Conservation (phyloP, 1,140 invertebrate species). For the Pseudomyrmex concolor region DNA sequence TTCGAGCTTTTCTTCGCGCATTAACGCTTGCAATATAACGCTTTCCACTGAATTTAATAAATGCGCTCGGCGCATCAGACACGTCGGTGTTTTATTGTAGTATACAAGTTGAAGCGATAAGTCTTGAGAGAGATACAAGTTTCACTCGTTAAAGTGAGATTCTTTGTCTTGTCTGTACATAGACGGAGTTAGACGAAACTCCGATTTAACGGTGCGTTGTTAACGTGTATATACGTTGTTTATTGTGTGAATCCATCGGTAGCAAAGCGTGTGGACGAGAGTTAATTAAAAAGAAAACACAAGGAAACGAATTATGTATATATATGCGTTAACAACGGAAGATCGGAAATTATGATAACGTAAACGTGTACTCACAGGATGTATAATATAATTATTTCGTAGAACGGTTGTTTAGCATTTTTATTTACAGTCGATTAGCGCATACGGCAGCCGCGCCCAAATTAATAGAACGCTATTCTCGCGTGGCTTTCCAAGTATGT, state of each 20-base stretch:
- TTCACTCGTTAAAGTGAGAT: conserved; percentile 71
- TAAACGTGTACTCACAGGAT: conserved; percentile 5
- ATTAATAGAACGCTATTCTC: conserved; percentile 22
- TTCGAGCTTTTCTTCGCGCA: neutral
- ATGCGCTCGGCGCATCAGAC: conserved; percentile 26
- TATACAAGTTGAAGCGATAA: conserved; percentile 53
- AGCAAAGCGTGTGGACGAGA: conserved; percentile 2
- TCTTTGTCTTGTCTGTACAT: conserved; percentile 15
- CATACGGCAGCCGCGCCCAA: conserved; percentile 39
- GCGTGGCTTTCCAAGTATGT: neutral
- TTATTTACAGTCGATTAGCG: conserved; percentile 50
- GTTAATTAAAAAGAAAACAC: conserved; percentile 30
- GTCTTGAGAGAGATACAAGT: conserved; percentile 62
- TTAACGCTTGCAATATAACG: conserved; percentile 57
- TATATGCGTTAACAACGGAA: conserved; percentile 31
- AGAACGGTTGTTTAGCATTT: conserved; percentile 37
- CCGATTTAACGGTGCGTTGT: conserved; percentile 42
- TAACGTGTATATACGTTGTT: neutral
- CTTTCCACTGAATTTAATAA: conserved; percentile 66
- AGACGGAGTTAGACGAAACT: conserved; percentile 31
- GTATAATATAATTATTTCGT: conserved; percentile 37
- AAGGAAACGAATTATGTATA: conserved; percentile 11
- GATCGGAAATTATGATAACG: conserved; percentile 47
- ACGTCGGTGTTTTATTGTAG: conserved; percentile 18
- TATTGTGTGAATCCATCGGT: neutral